Percentiles rank a stretch among this genome's conserved stretches.
These are phyloP conservation scores for Drosophila seclusa DNA, from an alignment of 2,888 invertebrate species.

Conservation along the genomic window DNA sequence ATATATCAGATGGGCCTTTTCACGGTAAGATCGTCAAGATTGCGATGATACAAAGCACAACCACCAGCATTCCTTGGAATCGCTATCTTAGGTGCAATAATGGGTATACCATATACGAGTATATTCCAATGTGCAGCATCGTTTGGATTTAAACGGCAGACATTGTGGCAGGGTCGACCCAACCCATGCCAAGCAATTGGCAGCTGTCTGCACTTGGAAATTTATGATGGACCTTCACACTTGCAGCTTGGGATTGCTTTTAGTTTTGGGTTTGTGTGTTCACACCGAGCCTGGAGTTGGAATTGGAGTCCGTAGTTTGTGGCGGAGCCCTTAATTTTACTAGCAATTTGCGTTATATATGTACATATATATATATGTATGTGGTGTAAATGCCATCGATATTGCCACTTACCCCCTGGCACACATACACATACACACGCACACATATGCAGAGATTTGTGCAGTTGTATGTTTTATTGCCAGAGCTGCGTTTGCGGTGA, in stretches of 20 bases:
- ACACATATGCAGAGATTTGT: constrained; percentile 33
- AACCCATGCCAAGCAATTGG: constrained; percentile 53
- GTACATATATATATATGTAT: constrained; percentile 2
- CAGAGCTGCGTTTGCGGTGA: constrained; percentile 70
- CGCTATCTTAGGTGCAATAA: constrained; percentile 5
- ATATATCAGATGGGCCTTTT: constrained; percentile 2
- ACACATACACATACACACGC: constrained; percentile 9
- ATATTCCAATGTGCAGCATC: constrained; percentile 1
- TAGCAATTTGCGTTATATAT: constrained; percentile 48
- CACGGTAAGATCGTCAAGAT: constrained; percentile 11
- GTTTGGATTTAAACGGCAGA: constrained; percentile 12
- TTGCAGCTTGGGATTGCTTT: constrained; percentile 27
- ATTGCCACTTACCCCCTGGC: constrained; percentile 41
- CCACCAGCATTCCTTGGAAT: constrained; percentile 1
- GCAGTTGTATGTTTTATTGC: constrained; percentile 73
- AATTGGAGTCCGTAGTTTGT: constrained; percentile 12
- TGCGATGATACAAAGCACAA: neutral
- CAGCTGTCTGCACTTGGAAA: constrained; percentile 72
- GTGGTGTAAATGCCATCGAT: constrained; percentile 40
- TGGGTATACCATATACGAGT: neutral
- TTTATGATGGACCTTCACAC: constrained; percentile 75
- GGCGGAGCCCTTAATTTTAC: constrained; percentile 42
- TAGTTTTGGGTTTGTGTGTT: neutral
- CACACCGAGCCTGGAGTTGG: neutral
- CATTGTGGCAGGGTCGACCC: constrained; percentile 20